These are phyloP conservation scores for Oenanthe oenanthe DNA, from an alignment of 2,113 vertebrate species.

Conservation along the genomic window DNA sequence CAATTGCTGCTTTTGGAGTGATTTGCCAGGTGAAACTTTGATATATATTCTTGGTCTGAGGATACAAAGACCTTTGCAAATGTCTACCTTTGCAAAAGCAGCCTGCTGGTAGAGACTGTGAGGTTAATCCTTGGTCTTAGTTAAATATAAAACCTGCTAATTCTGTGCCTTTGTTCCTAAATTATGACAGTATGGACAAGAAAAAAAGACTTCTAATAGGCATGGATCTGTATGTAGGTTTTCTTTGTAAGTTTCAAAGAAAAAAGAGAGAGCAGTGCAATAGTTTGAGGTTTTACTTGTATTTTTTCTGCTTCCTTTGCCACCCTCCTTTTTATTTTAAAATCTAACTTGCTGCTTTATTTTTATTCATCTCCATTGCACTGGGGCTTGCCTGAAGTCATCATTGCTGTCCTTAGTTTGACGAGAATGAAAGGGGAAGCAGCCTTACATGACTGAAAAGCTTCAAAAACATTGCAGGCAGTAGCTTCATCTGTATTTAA, in stretches of 20 bases:
- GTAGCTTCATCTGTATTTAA: neutral
- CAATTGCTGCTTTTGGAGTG: neutral
- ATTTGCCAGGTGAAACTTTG: neutral
- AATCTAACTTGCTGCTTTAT: neutral
- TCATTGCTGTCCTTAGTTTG: neutral
- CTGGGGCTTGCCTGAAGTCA: conserved; percentile 22
- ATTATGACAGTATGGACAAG: neutral
- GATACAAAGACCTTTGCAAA: neutral
- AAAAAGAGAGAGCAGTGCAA: neutral
- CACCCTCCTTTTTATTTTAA: neutral
- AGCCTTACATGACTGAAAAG: conserved; percentile 6
- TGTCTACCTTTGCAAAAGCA: neutral
- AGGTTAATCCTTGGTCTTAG: neutral
- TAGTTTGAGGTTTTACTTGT: neutral
- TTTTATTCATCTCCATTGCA: neutral
- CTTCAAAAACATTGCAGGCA: neutral
- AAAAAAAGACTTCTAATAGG: neutral
- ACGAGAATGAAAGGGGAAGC: neutral
- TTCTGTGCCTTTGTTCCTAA: neutral
- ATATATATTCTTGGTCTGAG: neutral
- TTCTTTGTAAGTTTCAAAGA: neutral
- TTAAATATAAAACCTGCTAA: neutral
- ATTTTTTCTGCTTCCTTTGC: neutral
- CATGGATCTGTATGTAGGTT: neutral
- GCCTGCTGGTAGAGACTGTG: neutral